Percentiles rank a stretch among this genome's conserved stretches.
These are phyloP conservation scores for human (Homo sapiens) DNA, from an alignment of 2,113 vertebrate genomes.

Conservation along the genomic window DNA sequence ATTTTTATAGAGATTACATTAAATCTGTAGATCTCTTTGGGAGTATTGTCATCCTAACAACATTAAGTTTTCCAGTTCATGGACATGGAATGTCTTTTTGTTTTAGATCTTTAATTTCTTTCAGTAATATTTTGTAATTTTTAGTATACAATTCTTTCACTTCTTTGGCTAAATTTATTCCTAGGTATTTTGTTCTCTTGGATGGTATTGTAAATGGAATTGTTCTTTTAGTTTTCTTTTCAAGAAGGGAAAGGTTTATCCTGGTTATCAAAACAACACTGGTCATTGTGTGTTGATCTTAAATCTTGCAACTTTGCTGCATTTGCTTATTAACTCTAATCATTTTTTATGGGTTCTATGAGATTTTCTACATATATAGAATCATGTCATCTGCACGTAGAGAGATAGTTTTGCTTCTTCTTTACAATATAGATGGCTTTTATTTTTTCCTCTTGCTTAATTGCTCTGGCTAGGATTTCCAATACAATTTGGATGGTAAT, in stretches of 20 bases:
- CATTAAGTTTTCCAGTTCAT: background rate
- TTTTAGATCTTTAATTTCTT: background rate
- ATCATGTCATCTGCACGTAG: background rate
- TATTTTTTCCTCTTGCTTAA: background rate
- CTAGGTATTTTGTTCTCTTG: background rate
- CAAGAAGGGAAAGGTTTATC: background rate
- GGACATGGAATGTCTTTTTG: background rate
- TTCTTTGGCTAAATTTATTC: constrained; percentile 20
- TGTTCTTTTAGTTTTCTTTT: background rate
- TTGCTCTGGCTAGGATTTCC: background rate
- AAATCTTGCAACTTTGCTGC: background rate
- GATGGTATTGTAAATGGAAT: background rate
- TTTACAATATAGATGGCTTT: background rate
- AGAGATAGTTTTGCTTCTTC: background rate
- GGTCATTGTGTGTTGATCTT: background rate
- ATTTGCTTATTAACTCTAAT: background rate
- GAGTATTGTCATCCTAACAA: background rate
- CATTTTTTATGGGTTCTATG: background rate
- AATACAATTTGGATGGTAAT: background rate
- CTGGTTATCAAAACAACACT: background rate
- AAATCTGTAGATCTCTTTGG: background rate
- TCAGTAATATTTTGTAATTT: constrained; percentile 2
- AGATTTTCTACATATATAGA: background rate
- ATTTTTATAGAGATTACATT: constrained; percentile 1
- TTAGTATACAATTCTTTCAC: background rate